A percentile compares a stretch with the other conserved stretches of the same genome.
These are phyloP conservation scores for Halocaridina rubra DNA, from an alignment of 2,888 invertebrate genomes.

Conservation along the genomic window DNA sequence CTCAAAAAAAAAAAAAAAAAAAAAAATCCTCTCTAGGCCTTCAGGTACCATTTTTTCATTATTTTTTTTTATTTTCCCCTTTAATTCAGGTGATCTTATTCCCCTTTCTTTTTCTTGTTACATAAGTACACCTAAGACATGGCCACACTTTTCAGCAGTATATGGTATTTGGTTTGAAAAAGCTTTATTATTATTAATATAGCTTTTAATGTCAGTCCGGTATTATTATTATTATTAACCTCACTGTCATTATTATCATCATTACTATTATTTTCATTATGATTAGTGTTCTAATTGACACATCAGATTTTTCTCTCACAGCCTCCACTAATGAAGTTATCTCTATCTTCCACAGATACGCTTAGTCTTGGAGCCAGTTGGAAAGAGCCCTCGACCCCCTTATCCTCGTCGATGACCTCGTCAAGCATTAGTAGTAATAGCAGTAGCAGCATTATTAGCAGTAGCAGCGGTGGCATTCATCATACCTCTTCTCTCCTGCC, in stretches of 20 bases:
- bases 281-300: neutral
- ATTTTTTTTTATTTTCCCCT: neutral
- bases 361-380: conserved; percentile 51
- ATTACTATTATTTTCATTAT: no score
- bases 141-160: no score
- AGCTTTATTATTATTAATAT: neutral
- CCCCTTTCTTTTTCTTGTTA: neutral
- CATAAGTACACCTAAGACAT: no score
- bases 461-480: conserved; percentile 16
- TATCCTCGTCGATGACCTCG: conserved; percentile 45
- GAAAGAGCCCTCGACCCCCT: conserved; percentile 49
- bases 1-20: neutral
- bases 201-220: neutral
- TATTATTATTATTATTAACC: neutral
- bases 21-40: neutral
- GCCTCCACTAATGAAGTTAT: neutral
- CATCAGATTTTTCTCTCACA: no score
- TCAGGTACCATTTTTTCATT: neutral
- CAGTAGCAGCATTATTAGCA: conserved; percentile 15
- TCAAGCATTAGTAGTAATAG: neutral
- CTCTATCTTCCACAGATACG: conserved; percentile 34
- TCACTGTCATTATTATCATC: no score
- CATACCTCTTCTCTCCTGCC: conserved; percentile 50
- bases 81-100: neutral
- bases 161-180: no score